Evolutionary conservation across 2,888 invertebrate genomes (phyloP).

Genomic region (Tridacna gigas): DNA sequence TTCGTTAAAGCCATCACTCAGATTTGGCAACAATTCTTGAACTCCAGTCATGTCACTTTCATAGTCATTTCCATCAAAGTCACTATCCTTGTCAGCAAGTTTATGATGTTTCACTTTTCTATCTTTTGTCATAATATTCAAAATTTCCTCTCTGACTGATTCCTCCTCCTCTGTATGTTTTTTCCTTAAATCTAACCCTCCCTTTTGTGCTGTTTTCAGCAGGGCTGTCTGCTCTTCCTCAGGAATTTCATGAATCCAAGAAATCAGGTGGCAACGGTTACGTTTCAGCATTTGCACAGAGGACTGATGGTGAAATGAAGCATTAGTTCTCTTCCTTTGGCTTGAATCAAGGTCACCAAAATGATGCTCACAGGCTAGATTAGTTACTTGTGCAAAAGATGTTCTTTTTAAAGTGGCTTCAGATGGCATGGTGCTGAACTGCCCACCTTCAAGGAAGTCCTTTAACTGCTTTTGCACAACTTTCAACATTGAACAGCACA

Average conservation of each 20-base stretch:
- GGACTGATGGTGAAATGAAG: slow-evolving; percentile 61
- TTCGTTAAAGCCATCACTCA: background rate
- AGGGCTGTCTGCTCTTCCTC: background rate
- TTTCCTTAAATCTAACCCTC: slow-evolving; percentile 16
- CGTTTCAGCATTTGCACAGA: slow-evolving; percentile 59
- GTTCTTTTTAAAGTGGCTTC: slow-evolving; percentile 31
- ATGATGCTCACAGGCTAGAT: slow-evolving; percentile 66
- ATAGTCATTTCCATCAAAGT: background rate
- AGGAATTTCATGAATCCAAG: slow-evolving; percentile 15
- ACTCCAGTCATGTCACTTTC: background rate
- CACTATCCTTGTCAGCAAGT: background rate
- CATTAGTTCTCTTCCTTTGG: slow-evolving; percentile 57
- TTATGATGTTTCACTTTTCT: background rate
- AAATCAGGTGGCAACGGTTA: slow-evolving; percentile 7
- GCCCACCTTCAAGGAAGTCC: slow-evolving; percentile 58
- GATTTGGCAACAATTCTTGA: background rate
- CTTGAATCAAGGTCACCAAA: slow-evolving; percentile 65
- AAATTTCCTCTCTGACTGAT: slow-evolving; percentile 19
- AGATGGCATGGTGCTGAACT: slow-evolving; percentile 10
- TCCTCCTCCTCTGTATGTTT: slow-evolving; percentile 15
- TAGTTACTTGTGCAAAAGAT: slow-evolving; percentile 48
- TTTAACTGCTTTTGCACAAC: slow-evolving; percentile 50
- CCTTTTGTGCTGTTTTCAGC: slow-evolving; percentile 15
- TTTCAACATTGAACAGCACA: slow-evolving; percentile 17
- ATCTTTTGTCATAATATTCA: slow-evolving; percentile 14